Percentiles rank a stretch among this genome's conserved stretches.
These are phyloP conservation scores for Falco cherrug DNA, from an alignment of 2,797 vertebrate genomes.

Conservation along the genomic window DNA sequence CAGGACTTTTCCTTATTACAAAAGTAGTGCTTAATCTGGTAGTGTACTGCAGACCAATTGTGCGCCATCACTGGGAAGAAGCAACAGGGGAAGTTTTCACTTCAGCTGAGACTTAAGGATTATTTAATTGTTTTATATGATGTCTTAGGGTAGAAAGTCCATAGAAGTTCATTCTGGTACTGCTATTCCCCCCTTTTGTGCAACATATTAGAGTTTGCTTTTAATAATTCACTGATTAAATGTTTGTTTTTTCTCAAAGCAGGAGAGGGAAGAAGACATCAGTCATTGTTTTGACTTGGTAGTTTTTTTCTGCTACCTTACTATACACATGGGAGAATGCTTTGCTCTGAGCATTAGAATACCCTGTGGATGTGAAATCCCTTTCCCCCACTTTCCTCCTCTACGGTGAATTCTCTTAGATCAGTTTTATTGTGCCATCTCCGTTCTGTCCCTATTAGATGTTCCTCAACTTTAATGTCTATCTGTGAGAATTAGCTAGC, in stretches of 20 bases:
- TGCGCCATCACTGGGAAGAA: not conserved
- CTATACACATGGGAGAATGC: not conserved
- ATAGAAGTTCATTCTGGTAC: not conserved
- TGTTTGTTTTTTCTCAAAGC: not conserved
- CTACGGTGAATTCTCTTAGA: not conserved
- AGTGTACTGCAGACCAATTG: not conserved
- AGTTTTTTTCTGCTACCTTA: not conserved
- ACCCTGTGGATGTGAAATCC: fast-evolving
- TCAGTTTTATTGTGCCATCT: not conserved
- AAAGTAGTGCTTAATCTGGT: not conserved
- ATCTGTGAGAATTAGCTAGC: not conserved
- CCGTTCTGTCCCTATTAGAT: not conserved
- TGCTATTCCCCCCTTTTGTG: not conserved
- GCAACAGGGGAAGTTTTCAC: not conserved
- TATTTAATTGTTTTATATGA: not conserved
- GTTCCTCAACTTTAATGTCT: not conserved
- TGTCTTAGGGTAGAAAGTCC: not conserved
- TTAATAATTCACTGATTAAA: not conserved
- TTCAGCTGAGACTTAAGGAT: not conserved
- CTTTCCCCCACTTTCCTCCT: not conserved
- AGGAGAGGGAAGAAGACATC: not conserved
- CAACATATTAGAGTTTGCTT: not conserved
- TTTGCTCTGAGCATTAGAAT: not conserved
- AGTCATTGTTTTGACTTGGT: not conserved
- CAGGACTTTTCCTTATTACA: not conserved